Evolutionary conservation across 2,797 vertebrate species (phyloP).

Genomic region (Denticeps clupeoides): DNA sequence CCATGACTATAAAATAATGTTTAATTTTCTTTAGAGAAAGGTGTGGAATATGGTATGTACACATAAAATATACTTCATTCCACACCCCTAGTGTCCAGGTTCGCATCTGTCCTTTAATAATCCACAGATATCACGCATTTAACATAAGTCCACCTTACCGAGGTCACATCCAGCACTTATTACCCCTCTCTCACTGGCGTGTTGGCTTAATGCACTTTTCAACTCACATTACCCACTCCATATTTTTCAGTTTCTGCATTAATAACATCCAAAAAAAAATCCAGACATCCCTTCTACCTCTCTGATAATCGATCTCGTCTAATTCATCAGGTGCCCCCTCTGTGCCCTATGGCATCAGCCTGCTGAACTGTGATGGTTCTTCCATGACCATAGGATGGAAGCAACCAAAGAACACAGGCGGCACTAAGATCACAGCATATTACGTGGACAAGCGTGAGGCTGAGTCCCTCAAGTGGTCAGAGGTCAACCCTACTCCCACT

Average conservation of each 20-base stretch:
- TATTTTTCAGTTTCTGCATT: not conserved
- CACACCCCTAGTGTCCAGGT: too few relatives aligned
- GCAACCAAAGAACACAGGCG: slow-evolving; percentile 75
- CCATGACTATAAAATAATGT: slow-evolving; percentile 7
- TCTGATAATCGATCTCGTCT: too few relatives aligned
- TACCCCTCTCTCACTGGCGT: too few relatives aligned
- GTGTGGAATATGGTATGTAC: slow-evolving; percentile 53
- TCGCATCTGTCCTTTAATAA: too few relatives aligned
- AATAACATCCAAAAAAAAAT: not conserved
- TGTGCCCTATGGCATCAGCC: slow-evolving; percentile 74
- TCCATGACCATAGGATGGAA: slow-evolving; percentile 91
- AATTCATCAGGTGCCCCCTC: slow-evolving; percentile 85
- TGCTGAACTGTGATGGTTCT: slow-evolving; percentile 77
- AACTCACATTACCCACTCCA: too few relatives aligned
- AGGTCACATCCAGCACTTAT: too few relatives aligned
- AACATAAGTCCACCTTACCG: too few relatives aligned
- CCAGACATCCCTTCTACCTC: not conserved
- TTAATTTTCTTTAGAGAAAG: slow-evolving; percentile 38
- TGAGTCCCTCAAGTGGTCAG: slow-evolving; percentile 70
- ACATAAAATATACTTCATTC: too few relatives aligned
- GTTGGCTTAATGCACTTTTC: too few relatives aligned
- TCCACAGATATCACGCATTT: too few relatives aligned
- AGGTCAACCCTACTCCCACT: slow-evolving; percentile 64
- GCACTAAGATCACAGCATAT: slow-evolving; percentile 77
- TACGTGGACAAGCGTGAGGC: slow-evolving; percentile 78